Conservation (phyloP, 2,797 vertebrate genomes). For the Mastacembelus armatus region DNA sequence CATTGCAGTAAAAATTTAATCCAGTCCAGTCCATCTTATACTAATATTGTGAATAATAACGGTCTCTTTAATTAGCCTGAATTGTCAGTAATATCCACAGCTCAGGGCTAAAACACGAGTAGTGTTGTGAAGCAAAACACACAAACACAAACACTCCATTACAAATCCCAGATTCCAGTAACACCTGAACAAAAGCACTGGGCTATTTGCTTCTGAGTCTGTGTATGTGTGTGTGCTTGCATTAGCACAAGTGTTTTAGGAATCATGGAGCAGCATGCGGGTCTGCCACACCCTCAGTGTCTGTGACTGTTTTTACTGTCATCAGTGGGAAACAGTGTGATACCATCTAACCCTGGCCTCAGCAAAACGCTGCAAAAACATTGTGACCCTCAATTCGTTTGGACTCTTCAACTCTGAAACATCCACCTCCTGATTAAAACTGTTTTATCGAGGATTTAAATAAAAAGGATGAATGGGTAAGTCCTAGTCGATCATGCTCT, state of each 20-base stretch:
- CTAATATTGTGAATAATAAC: constrained; percentile 32
- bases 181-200: constrained; percentile 63
- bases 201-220: constrained; percentile 40
- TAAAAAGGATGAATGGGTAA: not conserved
- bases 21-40: not conserved
- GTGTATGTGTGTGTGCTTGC: constrained; percentile 14
- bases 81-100: constrained; percentile 43
- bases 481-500: not conserved
- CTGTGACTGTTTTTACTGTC: constrained; percentile 83
- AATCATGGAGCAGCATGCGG: constrained; percentile 62
- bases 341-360: constrained; percentile 83
- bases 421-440: no score
- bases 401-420: not conserved
- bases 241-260: constrained; percentile 31
- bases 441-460: not conserved
- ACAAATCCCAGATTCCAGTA: constrained; percentile 72
- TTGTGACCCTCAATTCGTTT: not conserved
- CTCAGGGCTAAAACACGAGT: constrained; percentile 60
- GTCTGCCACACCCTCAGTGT: constrained; percentile 68
- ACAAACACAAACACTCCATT: constrained; percentile 57
- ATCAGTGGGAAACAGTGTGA: constrained; percentile 79
- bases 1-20: not conserved
- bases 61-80: constrained; percentile 32
- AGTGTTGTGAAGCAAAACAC: constrained; percentile 76
- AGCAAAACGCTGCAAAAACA: constrained; percentile 68